These are phyloP conservation scores for Aplysina aerophoba DNA, from an alignment of 37 sponge, comb jelly and placozoan genomes.

Conservation along the genomic window DNA sequence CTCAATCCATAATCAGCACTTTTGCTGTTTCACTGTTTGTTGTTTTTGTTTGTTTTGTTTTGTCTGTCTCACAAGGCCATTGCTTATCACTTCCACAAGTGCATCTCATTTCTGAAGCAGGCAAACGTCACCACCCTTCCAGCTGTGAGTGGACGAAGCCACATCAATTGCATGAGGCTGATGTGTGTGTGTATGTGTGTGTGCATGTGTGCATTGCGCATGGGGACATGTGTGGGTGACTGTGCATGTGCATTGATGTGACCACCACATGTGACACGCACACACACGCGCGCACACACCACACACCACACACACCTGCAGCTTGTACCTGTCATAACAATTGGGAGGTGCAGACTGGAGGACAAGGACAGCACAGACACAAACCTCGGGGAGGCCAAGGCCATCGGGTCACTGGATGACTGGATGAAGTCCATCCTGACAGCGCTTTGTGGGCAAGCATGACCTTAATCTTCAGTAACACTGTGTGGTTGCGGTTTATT, in stretches of 20 bases:
- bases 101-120: neutral
- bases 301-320: neutral
- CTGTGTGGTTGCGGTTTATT: too few relatives aligned
- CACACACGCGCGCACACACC: too few relatives aligned
- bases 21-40: too few relatives aligned
- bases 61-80: neutral
- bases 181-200: neutral
- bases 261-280: neutral
- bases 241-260: neutral
- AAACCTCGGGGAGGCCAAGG: too few relatives aligned
- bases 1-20: too few relatives aligned
- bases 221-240: neutral
- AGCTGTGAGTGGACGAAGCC: neutral
- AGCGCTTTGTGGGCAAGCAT: too few relatives aligned
- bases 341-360: too few relatives aligned
- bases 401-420: too few relatives aligned
- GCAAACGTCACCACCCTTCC: conserved; percentile 11
- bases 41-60: neutral
- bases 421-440: too few relatives aligned
- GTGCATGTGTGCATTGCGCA: neutral
- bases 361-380: too few relatives aligned
- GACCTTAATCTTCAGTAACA: too few relatives aligned
- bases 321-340: neutral
- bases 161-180: too few relatives aligned
- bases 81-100: conserved; percentile 10